Evolutionary conservation across 2,113 vertebrate species (phyloP), one percentile per base, ranked within the genome.

Genomic region (Eretmochelys imbricata): DNA sequence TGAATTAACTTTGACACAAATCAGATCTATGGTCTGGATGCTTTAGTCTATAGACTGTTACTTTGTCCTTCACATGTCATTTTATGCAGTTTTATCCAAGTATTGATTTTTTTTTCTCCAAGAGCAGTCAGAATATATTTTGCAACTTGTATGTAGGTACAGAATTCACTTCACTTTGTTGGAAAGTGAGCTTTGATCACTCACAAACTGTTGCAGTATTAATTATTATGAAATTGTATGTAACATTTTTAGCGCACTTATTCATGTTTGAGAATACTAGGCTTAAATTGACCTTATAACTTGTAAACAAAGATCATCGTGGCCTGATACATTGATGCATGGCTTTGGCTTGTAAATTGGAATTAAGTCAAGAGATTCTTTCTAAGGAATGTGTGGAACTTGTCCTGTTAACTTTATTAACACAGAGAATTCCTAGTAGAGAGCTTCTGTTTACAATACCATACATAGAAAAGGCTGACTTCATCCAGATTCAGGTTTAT

Each of bases 331-430:
- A 89, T 78, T 94, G 95, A 88, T 96, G 19, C 93, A 90, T 84
- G 93, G 91, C 80, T 81, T 96, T 97, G 94, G 94, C 93, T 94
- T 97, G 94, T 94, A 93, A 91, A 87, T 80, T 78, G 49, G 80
- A 79, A 82, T 31, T 48, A 51, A 35, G 7, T 81, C 49, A 53
- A 96, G 96, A 97, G 89, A 53, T 80, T 97, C 88, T 96, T 88
- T 84, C 82, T 93, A 72, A 97, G 93, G 97, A 97, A 97, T 96
- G 97, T 48, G 88, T 94, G 96, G 95, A 97, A 96, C 96, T 95
- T 35, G 7, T 25, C 31, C 53, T 48, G 5, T 79, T 14, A 0
- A 0, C 38, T 94, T 80, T 95, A 62, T 89, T 90, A 54, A 93
- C 89, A 25, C 53, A 97, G 80, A 8, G 5, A 92, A 95, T 97